Evolutionary conservation across 2,113 vertebrate genomes (phyloP).

Genomic region (Thinocorus orbignyianus): DNA sequence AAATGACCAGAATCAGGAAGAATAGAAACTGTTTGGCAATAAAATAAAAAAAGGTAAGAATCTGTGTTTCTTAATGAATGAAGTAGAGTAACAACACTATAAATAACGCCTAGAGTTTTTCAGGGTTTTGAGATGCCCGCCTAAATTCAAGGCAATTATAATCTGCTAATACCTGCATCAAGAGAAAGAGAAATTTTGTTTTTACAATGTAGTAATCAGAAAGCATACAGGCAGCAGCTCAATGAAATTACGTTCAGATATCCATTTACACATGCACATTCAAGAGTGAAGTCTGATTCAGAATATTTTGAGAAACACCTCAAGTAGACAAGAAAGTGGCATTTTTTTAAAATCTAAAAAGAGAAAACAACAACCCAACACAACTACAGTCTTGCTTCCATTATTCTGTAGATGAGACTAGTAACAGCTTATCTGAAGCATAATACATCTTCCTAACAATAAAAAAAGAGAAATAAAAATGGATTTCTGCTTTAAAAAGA

Average conservation of each 20-base stretch:
- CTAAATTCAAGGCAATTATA: neutral
- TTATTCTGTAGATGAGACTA: neutral
- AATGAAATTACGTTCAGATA: neutral
- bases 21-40: conserved; percentile 84
- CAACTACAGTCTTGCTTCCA: neutral
- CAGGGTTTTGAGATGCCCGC: neutral
- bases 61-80: neutral
- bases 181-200: neutral
- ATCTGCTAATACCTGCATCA: neutral
- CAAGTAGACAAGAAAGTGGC: neutral
- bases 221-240: neutral
- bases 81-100: neutral
- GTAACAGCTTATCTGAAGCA: accelerated
- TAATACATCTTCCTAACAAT: neutral
- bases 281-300: neutral
- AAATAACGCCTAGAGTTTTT: neutral
- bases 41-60: neutral
- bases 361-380: neutral
- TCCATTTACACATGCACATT: neutral
- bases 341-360: neutral
- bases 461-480: neutral
- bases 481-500: neutral
- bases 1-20: conserved; percentile 91
- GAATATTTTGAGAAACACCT: neutral
- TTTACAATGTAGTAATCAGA: neutral